Percentiles rank a stretch among this genome's conserved stretches.
These are phyloP conservation scores for Craniophora ligustri DNA, from an alignment of 2,888 invertebrate species.

Conservation along the genomic window DNA sequence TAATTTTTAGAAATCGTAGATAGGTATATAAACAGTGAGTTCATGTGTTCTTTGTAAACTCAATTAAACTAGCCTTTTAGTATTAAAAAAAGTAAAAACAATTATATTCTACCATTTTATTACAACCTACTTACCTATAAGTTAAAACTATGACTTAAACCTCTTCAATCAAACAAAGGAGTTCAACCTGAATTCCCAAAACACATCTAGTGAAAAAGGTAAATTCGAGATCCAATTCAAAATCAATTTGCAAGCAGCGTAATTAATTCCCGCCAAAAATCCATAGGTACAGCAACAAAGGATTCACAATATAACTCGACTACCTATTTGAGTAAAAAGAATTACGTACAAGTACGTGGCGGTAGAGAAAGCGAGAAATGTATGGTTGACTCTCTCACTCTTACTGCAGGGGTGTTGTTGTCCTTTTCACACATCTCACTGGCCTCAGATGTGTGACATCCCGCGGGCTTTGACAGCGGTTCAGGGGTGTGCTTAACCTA, in stretches of 20 bases:
- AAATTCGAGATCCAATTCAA: not conserved
- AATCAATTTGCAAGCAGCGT: conserved; percentile 29
- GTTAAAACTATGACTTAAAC: no score
- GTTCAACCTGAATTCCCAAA: not conserved
- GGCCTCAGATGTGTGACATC: conserved; percentile 85
- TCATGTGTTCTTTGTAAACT: no score
- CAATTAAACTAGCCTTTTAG: no score
- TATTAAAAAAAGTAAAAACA: no score
- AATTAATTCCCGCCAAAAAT: conserved; percentile 59
- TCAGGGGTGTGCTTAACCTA: conserved; percentile 65
- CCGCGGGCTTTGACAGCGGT: conserved; percentile 80
- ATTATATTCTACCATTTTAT: no score
- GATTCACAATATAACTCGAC: conserved; percentile 58
- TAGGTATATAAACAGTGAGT: no score
- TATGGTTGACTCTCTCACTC: conserved; percentile 63
- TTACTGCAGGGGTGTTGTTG: conserved; percentile 43
- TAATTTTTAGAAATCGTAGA: no score
- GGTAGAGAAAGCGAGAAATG: conserved; percentile 46
- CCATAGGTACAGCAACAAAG: conserved; percentile 67
- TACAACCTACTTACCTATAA: no score
- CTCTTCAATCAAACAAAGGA: not conserved
- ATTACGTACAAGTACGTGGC: conserved; percentile 59
- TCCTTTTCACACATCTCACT: conserved; percentile 82
- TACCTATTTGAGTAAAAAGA: conserved; percentile 71
- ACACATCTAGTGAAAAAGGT: not conserved